Evolutionary conservation across 2,797 vertebrate genomes (phyloP).

Genomic region (Nasua narica): DNA sequence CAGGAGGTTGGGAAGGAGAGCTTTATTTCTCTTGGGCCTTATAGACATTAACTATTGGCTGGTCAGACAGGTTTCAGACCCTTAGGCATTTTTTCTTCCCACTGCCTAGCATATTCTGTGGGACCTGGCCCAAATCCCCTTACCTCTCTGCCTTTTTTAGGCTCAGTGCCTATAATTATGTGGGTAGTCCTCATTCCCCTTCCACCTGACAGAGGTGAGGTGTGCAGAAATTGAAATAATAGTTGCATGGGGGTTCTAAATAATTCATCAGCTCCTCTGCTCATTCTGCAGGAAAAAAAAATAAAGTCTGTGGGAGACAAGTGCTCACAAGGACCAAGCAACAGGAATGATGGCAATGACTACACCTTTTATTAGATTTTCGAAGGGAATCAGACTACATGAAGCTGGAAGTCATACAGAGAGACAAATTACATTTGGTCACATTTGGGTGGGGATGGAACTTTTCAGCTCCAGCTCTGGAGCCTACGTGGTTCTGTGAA

Average conservation of each 20-base stretch:
- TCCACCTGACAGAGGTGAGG: conserved; percentile 21
- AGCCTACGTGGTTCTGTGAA: conserved; percentile 45
- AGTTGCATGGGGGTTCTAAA: conserved; percentile 51
- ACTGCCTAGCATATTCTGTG: conserved; percentile 22
- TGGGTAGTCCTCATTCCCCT: conserved; percentile 12
- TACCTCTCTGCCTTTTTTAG: conserved; percentile 39
- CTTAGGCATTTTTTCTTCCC: background rate
- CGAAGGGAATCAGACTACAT: conserved; percentile 44
- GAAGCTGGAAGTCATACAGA: conserved; percentile 60
- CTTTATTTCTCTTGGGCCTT: conserved; percentile 36
- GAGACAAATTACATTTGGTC: conserved; percentile 70
- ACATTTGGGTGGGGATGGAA: conserved; percentile 51
- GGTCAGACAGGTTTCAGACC: background rate
- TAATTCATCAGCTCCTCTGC: conserved; percentile 46
- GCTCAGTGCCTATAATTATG: conserved; percentile 38
- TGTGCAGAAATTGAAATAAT: conserved; percentile 62
- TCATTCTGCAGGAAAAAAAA: conserved; percentile 30
- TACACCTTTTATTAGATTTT: conserved; percentile 63
- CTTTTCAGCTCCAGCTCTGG: conserved; percentile 50
- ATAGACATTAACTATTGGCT: background rate
- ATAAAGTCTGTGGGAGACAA: conserved; percentile 42
- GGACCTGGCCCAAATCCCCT: background rate
- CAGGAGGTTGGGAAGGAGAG: background rate
- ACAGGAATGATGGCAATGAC: conserved; percentile 39
- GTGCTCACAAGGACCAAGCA: background rate